These are phyloP conservation scores for Dendrophyllia cribrosa DNA, from an alignment of 64 coral and sea anemone species.

Conservation along the genomic window DNA sequence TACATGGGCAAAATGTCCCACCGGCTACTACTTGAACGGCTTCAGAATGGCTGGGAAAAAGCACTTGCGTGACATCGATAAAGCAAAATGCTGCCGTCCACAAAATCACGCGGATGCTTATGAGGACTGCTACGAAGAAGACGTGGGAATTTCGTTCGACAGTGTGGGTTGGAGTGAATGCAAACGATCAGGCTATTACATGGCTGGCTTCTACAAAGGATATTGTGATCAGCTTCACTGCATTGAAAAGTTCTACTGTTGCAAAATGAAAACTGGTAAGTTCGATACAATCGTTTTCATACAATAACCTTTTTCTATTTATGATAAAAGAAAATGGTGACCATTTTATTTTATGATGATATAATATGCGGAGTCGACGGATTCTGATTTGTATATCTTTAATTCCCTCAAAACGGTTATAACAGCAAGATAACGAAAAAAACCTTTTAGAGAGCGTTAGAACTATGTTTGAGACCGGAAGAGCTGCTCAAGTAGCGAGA, in stretches of 20 bases:
- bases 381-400: too few relatives aligned
- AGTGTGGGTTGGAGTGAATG: conserved; percentile 8
- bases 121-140: conserved; percentile 20
- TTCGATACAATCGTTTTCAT: too few relatives aligned
- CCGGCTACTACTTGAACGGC: background rate
- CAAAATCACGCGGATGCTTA: background rate
- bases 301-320: too few relatives aligned
- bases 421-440: too few relatives aligned
- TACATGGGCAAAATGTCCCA: background rate
- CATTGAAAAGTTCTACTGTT: conserved; percentile 41
- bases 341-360: too few relatives aligned
- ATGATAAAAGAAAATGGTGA: too few relatives aligned
- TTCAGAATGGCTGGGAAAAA: background rate
- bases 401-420: too few relatives aligned
- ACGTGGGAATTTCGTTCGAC: background rate
- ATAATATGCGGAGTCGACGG: too few relatives aligned
- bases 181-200: background rate
- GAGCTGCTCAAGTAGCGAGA: too few relatives aligned
- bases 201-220: conserved; percentile 20
- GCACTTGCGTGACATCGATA: background rate
- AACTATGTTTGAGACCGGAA: too few relatives aligned
- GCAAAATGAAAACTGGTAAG: conserved; percentile 23
- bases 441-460: too few relatives aligned
- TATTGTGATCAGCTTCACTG: background rate
- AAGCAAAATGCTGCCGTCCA: conserved; percentile 11